These are phyloP conservation scores for Parochlus steinenii DNA, from an alignment of 2,888 invertebrate species.

Conservation along the genomic window DNA sequence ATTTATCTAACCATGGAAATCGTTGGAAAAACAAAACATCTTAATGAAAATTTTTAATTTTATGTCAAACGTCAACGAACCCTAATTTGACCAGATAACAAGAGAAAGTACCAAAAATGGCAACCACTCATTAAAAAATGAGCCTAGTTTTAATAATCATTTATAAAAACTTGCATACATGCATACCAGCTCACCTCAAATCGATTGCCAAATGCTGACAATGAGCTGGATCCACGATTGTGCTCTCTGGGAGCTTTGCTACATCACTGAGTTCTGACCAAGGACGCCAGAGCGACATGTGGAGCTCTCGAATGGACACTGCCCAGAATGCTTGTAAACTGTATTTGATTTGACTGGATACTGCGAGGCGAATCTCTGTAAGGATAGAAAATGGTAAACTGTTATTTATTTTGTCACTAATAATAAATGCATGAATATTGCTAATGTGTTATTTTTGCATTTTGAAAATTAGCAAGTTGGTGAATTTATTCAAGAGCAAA, in stretches of 20 bases:
- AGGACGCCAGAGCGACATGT: constrained; percentile 58
- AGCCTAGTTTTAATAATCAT: too few relatives aligned
- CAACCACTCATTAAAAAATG: too few relatives aligned
- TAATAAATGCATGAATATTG: background rate
- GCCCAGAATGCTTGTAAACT: constrained; percentile 63
- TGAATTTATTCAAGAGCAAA: too few relatives aligned
- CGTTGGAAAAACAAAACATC: constrained; percentile 14
- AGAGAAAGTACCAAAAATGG: background rate
- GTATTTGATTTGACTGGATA: constrained; percentile 60
- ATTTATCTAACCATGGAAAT: too few relatives aligned
- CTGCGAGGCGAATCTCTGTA: constrained; percentile 54
- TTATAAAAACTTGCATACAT: too few relatives aligned
- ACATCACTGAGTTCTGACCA: constrained; percentile 48
- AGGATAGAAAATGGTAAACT: constrained; percentile 18
- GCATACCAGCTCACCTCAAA: constrained; percentile 15
- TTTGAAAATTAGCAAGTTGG: too few relatives aligned
- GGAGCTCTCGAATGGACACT: constrained; percentile 58
- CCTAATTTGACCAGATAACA: background rate
- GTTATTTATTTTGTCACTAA: background rate
- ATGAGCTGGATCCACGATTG: constrained; percentile 16
- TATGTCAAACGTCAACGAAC: background rate
- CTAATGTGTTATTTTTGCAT: too few relatives aligned
- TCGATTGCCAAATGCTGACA: constrained; percentile 18
- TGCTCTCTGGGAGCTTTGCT: constrained; percentile 12
- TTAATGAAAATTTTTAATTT: background rate